Base-by-base conservation (phyloP, 2,888 invertebrate species). In the Pristionchus japonicus region DNA sequence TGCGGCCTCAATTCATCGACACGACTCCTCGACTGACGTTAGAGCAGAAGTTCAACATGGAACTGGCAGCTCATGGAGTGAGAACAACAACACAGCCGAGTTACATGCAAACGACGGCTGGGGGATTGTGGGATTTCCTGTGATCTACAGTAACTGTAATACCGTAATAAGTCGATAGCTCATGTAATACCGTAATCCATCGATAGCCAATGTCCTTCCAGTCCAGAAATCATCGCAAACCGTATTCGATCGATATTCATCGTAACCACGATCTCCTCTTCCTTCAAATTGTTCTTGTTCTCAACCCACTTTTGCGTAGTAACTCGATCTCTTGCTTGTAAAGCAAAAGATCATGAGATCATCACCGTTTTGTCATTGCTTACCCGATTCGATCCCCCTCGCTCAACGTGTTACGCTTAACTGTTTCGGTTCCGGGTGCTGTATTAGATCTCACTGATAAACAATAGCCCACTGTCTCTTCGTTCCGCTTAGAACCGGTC, bases 381-480 rank as follows among this genome's bases (percentile, higher is more conserved):
- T 70, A 57, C 57, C 57, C 64, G 70, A 70, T 70, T 70, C 70
- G 70, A 70, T 70, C 37, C 7, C 37, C 70, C 31, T 31, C 15
- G 34, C 52, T 57, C 9, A 34, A 70, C 70, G 70, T 70, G 70
- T 70, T 70, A 70, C 70, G 37, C 64, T 9, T 67, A n/a, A n/a
- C n/a, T n/a, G n/a, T 67, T 70, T 37, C 31, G 23, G 70, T 70
- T 70, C 70, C 70, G 70, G 70, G 70, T 70, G 70, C 37, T 37
- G 70, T 37, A 34, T 37, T 13, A 15, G 70, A 70, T 70, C 70
- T 70, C 70, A 70, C 23, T 37, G 37, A 70, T 70, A 23, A 70
- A 70, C 70, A 7, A 20, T 57, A 4, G 57, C 23, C n/a, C 57
- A n/a, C 43, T 9, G 43, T 43, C 11, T 43, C 43, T 43, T 43